phyloP scores from a whole-genome alignment of 1,140 invertebrate species.

The Drosophila orosa region DNA sequence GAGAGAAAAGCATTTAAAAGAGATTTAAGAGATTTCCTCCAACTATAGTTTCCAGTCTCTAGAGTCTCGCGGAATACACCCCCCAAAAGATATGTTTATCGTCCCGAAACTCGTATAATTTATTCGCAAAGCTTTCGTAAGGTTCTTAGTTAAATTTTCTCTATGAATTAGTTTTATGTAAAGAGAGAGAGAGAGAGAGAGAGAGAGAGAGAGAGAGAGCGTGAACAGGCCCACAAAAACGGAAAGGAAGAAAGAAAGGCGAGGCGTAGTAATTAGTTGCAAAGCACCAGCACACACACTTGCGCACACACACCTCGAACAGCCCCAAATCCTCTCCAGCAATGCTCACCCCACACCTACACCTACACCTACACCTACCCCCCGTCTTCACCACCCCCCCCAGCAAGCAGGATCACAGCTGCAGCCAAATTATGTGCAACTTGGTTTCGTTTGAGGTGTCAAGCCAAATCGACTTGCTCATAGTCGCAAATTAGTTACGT shows the following conservation, averaged over 20 bases:
- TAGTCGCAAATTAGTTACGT: slow-evolving; percentile 70
- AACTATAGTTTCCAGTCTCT: background rate
- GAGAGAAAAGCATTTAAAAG: too few species aligned
- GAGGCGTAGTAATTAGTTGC: slow-evolving; percentile 62
- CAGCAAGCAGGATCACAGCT: slow-evolving; percentile 37
- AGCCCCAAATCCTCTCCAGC: slow-evolving; percentile 5
- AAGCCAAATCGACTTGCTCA: slow-evolving; percentile 81
- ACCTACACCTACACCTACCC: too few species aligned
- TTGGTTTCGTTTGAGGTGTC: slow-evolving; percentile 71
- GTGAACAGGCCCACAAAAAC: slow-evolving; percentile 22
- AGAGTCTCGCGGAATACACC: background rate
- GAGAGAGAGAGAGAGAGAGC: too few species aligned
- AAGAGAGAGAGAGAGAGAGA: too few species aligned
- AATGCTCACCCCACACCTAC: slow-evolving; percentile 3
- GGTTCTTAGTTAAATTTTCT: slow-evolving; percentile 67
- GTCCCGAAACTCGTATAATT: slow-evolving; percentile 54
- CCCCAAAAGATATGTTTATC: slow-evolving; percentile 20
- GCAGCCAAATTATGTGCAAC: slow-evolving; percentile 77
- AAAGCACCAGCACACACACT: slow-evolving; percentile 33
- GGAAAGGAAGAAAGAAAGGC: background rate
- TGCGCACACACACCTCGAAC: slow-evolving; percentile 1
- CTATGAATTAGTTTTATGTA: slow-evolving; percentile 74
- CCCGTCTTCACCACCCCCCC: background rate
- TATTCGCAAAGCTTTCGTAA: slow-evolving; percentile 56
- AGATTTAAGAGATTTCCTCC: too few species aligned